Conservation (phyloP, 2,113 vertebrate genomes). For the Scomber japonicus region DNA sequence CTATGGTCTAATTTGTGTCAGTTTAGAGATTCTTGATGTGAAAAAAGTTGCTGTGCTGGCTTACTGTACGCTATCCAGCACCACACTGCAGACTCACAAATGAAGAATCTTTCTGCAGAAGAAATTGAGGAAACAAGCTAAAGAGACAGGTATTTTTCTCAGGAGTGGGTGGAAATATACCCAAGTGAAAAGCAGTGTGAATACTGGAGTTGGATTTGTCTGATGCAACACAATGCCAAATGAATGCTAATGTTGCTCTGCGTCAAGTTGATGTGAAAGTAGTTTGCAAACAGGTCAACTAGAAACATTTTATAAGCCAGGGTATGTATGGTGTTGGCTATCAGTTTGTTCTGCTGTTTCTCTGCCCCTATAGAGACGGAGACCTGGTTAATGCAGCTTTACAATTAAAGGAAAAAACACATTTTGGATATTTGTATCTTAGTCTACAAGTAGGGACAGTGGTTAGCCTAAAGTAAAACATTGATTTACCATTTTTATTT, state of each 20-base stretch:
- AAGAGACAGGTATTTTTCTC: not conserved
- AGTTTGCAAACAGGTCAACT: not conserved
- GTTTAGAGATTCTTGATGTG: too few relatives aligned
- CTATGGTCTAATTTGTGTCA: too few relatives aligned
- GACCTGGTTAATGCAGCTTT: too few relatives aligned
- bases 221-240: not conserved
- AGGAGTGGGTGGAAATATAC: not conserved
- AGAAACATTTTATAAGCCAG: not conserved
- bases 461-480: too few relatives aligned
- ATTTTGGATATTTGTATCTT: too few relatives aligned
- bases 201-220: not conserved
- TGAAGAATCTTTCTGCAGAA: not conserved
- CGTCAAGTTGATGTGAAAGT: not conserved
- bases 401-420: too few relatives aligned
- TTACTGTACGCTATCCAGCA: not conserved
- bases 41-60: too few relatives aligned
- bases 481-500: too few relatives aligned
- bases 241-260: conserved; percentile 1
- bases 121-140: not conserved
- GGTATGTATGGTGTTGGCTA: not conserved
- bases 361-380: too few relatives aligned
- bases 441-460: too few relatives aligned
- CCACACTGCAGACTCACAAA: not conserved
- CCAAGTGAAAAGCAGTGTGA: not conserved
- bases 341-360: too few relatives aligned